Evolutionary conservation across 2,888 invertebrate species (phyloP), one percentile per base, ranked within the genome.

Genomic region (Megalurothrips usitatus): DNA sequence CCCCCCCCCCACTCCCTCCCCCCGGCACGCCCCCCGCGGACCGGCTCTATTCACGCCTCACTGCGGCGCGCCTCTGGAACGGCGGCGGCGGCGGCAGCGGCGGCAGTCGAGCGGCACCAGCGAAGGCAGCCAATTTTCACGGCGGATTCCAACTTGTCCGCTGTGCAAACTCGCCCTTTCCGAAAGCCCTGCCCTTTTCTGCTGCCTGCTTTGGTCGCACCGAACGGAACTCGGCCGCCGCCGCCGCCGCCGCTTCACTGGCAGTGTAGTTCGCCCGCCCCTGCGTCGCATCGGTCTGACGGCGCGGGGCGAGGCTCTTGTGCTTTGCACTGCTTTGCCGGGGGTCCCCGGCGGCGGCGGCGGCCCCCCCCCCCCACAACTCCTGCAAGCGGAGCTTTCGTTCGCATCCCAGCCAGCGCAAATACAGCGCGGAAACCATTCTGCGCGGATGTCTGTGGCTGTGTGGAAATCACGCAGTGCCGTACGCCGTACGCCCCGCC

Each of bases 61-160:
- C 34, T 43, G 34, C 34, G 34, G 34, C 34, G 34, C 34, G 34
- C 34, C 6, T 43, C 34, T 43, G 34, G 34, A 6, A 6, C 34
- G 34, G 34, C 34, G 34, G 34, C 34, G 34, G 34, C 58, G 34
- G 34, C 34, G 34, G 34, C 34, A 6, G 34, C 34, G 34, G 34
- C 58, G n/a, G n/a, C 58, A 58, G 58, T 58, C 58, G 58, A 58
- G 19, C n/a, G 58, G 58, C 19, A 17, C 6, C 58, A 58, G 58
- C 58, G 58, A 43, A 43, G 34, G 58, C 58, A 58, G 58, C 58
- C 58, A 58, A 58, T 58, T 58, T 58, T 58, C 58, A 58, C 58
- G 58, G 58, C n/a, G 58, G 58, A 58, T 58, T 58, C 58, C 58
- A 58, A 58, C 58, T 58, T n/a, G 58, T n/a, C 58, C 34, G 34